Conservation (phyloP, 2,113 vertebrate species). For the Atrichornis clamosus region DNA sequence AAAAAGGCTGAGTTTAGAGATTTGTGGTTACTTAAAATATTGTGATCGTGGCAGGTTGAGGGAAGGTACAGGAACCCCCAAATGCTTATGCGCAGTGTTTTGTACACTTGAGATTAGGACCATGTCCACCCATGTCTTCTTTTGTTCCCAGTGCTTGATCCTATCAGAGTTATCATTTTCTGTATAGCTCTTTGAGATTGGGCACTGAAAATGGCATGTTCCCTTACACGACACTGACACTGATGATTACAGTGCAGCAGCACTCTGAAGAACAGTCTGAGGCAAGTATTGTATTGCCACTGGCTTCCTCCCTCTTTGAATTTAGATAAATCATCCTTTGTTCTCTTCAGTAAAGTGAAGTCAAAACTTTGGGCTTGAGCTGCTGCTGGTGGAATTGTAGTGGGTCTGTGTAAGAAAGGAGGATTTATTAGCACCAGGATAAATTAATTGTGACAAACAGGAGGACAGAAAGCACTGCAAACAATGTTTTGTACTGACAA, state of each 20-base stretch:
- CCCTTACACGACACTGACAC: background rate
- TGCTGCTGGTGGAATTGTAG: background rate
- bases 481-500: slow-evolving; percentile 30
- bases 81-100: background rate
- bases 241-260: background rate
- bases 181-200: background rate
- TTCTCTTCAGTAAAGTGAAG: slow-evolving; percentile 11
- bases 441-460: slow-evolving; percentile 10
- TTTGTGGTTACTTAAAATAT: background rate
- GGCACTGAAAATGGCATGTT: background rate
- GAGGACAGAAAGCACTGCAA: slow-evolving; percentile 21
- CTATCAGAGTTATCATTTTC: background rate
- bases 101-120: background rate
- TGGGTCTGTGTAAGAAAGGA: background rate
- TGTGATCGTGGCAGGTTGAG: background rate
- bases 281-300: background rate
- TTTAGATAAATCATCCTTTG: slow-evolving; percentile 17
- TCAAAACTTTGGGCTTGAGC: slow-evolving; percentile 5
- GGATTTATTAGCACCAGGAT: slow-evolving; percentile 32
- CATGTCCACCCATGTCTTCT: background rate
- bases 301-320: slow-evolving; percentile 1
- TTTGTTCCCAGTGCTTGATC: background rate
- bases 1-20: background rate
- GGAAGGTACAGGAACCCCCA: background rate
- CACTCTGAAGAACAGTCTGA: background rate